phyloP scores from a whole-genome alignment of 2,888 invertebrate species.

The Rhamnusium bicolor region DNA sequence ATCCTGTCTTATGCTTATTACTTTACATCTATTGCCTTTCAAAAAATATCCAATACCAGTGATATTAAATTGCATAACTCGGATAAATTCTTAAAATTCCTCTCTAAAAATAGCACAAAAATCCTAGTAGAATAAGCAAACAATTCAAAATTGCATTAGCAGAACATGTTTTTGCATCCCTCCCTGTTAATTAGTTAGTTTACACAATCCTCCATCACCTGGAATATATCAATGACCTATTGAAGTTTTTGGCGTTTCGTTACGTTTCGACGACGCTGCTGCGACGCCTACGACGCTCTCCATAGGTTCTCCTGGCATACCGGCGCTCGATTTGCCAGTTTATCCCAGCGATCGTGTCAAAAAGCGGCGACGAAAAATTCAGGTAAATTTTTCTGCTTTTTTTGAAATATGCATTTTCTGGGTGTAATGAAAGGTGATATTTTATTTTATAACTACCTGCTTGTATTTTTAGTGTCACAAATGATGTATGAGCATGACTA shows the following conservation, averaged over 20 bases:
- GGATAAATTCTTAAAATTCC: conserved; percentile 20
- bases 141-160: conserved; percentile 1
- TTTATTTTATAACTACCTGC: background rate
- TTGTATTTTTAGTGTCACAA: conserved; percentile 17
- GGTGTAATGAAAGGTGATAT: conserved; percentile 24
- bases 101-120: conserved; percentile 20
- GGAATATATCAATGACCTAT: conserved; percentile 34
- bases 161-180: background rate
- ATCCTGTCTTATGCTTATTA: background rate
- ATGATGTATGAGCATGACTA: conserved; percentile 27
- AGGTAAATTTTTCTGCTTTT: conserved; percentile 49
- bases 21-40: background rate
- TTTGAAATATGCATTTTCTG: conserved; percentile 20
- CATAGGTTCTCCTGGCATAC: conserved; percentile 46
- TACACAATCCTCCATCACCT: conserved; percentile 24
- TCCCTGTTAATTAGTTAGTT: conserved; percentile 6
- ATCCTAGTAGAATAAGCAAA: background rate
- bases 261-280: conserved; percentile 32
- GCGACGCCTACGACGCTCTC: conserved; percentile 42
- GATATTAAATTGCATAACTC: conserved; percentile 26
- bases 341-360: conserved; percentile 64
- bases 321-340: conserved; percentile 53
- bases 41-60: background rate
- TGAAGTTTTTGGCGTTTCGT: conserved; percentile 33
- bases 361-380: conserved; percentile 62